Conservation (phyloP, 2,797 vertebrate species). For the Rachycentron canadum region DNA sequence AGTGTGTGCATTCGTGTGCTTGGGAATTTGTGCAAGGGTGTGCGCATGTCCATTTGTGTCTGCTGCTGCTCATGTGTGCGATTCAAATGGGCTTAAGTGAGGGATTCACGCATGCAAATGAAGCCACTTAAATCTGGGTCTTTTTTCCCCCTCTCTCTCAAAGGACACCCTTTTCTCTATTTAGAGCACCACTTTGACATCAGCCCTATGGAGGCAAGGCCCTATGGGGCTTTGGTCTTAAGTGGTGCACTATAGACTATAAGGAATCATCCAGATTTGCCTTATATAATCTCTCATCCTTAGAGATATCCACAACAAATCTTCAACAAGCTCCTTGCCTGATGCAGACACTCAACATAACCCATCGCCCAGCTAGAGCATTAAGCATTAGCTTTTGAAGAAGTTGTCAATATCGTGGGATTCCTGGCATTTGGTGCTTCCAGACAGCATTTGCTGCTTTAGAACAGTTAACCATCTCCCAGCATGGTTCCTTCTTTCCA, state of each 20-base stretch:
- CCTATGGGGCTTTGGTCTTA: slow-evolving; percentile 64
- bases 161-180: slow-evolving; percentile 79
- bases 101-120: slow-evolving; percentile 81
- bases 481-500: slow-evolving; percentile 82
- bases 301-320: slow-evolving; percentile 77
- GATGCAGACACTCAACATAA: slow-evolving; percentile 66
- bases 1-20: slow-evolving; percentile 50
- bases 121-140: slow-evolving; percentile 78
- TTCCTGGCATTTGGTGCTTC: slow-evolving; percentile 79
- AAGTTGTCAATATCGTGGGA: slow-evolving; percentile 74
- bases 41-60: slow-evolving; percentile 44
- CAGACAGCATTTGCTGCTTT: slow-evolving; percentile 76
- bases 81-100: slow-evolving; percentile 75
- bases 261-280: slow-evolving; percentile 75
- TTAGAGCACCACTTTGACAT: slow-evolving; percentile 79
- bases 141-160: slow-evolving; percentile 63
- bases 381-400: slow-evolving; percentile 79
- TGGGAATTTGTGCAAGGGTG: slow-evolving; percentile 36
- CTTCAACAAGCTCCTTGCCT: slow-evolving; percentile 73
- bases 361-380: slow-evolving; percentile 68
- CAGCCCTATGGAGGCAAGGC: slow-evolving; percentile 60
- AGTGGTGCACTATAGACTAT: slow-evolving; percentile 69
- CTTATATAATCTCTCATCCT: slow-evolving; percentile 76
- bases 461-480: slow-evolving; percentile 81
- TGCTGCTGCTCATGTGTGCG: slow-evolving; percentile 33